Evolutionary conservation across 23 tunicate genomes (phyloP), one percentile per base, ranked within the genome.

Genomic region (Ascidia mentula): DNA sequence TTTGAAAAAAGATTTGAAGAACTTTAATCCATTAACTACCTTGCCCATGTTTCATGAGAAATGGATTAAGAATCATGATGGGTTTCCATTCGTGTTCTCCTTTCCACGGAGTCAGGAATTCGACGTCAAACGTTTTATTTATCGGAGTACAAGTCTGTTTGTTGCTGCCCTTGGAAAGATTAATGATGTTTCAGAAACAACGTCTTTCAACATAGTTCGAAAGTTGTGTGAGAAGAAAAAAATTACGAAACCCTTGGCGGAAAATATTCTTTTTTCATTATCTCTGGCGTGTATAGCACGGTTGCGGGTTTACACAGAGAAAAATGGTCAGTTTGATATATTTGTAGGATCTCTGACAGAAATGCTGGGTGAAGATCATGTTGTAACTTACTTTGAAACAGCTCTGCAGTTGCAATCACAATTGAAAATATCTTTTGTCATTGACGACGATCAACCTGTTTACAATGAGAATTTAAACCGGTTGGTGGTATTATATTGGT

Each of bases 251-350:
- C 30, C 34, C 18, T 28, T 31, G 18, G 15, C 18, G 7, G 46
- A 38, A 2, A 37, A 69, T 38, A 28, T 71, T 18, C 12, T 37
- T 6, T 81, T 61, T 42, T 77, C 85, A 35, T 40, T 81, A 9
- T 75, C 85, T n/a, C 37, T 70, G n/a, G 78, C 86, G 6, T 82
- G 86, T 36, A 80, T 74, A 17, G 76, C 74, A 30, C 71, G 86
- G 18, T 38, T 46, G 69, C 75, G 37, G 42, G 40, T 70, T 28
- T 81, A 81, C 65, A 53, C 24, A 28, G 2, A 53, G 24, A 3
- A 53, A 53, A 53, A 53, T 9, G 65, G 65, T 5, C 65, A 53
- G 65, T 53, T 20, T 28, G 65, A 53, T 28, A 5, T 53, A 28
- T n/a, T n/a, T n/a, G n/a, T n/a, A n/a, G n/a, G n/a, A n/a, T n/a